Evolutionary conservation across 2,797 vertebrate genomes (phyloP), one percentile per base, ranked within the genome.

Genomic region (Sebastes alutus): DNA sequence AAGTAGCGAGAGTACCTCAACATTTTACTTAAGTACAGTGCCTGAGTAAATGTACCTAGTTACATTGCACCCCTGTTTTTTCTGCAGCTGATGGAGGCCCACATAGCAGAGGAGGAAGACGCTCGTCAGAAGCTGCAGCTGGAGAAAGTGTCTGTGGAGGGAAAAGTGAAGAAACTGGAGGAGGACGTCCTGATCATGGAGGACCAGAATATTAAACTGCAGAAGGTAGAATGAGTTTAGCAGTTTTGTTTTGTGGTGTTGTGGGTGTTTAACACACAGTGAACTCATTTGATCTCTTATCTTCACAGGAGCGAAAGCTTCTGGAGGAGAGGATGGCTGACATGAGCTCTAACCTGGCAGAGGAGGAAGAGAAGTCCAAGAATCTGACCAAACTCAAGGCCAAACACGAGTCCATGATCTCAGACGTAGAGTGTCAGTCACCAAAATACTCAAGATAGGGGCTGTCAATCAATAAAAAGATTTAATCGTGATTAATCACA

Each of bases 371-470:
- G 93, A 99, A 98, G 86, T 98, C 98, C 60, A 99, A 99, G 95
- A 99, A 98, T 69, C 94, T 99, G 52, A 97, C 95, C 70, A 99
- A 99, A 83, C 95, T 99, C 69, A 99, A 99, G 93, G 95, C 94
- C 89, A 99, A 99, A 84, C 97, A 99, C 0, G 98, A 99, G 95
- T 98, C 97, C 67, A 99, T 99, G 97, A 99, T 99, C 88, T 98
- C 98, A 3, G 94, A 95, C 1, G 86, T 96, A 22, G 95, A 95
- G 73, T 72, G 92, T 94, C 42, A 87, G 89, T 77, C 61, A 2
- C 29, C 25, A 42, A 22, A 30, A 23, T 5, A 25, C 14, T 62
- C 3, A 14, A 25, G 30, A 30, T 14, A 2, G 5, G 42, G 14
- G 38, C 38, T 42, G 38, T 42, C 38, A 42, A 46, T 46, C 42